Evolutionary conservation across 2,888 invertebrate species (phyloP), one percentile per base, ranked within the genome.

Genomic region (Mesochorus sp.): DNA sequence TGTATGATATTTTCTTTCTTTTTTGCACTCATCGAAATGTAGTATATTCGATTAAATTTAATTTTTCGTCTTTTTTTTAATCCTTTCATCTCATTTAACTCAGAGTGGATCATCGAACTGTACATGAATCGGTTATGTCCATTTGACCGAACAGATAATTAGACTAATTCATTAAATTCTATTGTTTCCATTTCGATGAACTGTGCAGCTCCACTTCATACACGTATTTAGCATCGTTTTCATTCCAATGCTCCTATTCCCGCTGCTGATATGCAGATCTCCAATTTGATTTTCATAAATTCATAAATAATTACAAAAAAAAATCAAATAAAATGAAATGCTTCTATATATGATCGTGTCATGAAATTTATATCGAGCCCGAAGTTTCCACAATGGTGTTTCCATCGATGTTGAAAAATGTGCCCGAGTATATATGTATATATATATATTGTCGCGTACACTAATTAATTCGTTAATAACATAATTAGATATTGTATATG

Each of bases 361-460:
- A n/a, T n/a, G n/a, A n/a, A n/a, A n/a, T n/a, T n/a, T n/a, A n/a
- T n/a, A n/a, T n/a, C n/a, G n/a, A n/a, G n/a, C n/a, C n/a, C n/a
- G n/a, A n/a, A n/a, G n/a, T 34, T 10, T 5, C 34, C 6, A 34
- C 8, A 34, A 64, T 59, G 26, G 55, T 59, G 51, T 71, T 78
- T 73, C 57, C 66, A 34, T 62, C 57, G 70, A 81, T 61, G 49
- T 49, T 75, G 28, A 34, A 59, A 44, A 67, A 39, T 67, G 67
- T 61, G 79, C 80, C 47, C 76, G 66, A 53, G 67, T 71, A 68
- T 39, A n/a, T 31, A 31, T 80, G 80, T n/a, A n/a, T n/a, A n/a
- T n/a, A n/a, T n/a, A 55, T 75, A 75, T 82, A 84, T 82, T 76
- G 83, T 85, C 85, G 83, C 84, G 83, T 85, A 85, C 81, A 78